phyloP scores from a whole-genome alignment of 1,140 invertebrate genomes.

The Ostrea edulis region DNA sequence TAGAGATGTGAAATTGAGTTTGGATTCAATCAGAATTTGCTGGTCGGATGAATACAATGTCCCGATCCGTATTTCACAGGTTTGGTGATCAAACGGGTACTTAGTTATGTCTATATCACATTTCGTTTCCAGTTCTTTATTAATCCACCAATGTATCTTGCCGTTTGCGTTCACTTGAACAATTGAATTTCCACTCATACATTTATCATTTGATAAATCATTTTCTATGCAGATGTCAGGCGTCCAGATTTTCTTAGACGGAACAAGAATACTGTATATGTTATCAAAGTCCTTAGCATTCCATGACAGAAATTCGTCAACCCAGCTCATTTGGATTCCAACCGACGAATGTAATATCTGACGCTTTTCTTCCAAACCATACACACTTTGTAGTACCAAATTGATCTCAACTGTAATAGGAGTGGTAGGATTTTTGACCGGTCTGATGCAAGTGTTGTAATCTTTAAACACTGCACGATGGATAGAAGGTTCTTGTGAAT shows the following conservation, averaged over 20 bases:
- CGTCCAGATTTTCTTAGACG: constrained; percentile 19
- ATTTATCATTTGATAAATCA: constrained; percentile 32
- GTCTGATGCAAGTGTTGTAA: background rate
- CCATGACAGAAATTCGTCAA: constrained; percentile 35
- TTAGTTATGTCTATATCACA: constrained; percentile 33
- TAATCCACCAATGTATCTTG: background rate
- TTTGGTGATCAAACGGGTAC: constrained; percentile 49
- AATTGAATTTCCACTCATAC: background rate
- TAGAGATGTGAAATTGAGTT: background rate
- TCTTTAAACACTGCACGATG: background rate
- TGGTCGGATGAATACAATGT: constrained; percentile 39
- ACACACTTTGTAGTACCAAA: background rate
- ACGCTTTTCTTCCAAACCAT: background rate
- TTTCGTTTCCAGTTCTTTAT: background rate
- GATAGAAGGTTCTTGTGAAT: background rate
- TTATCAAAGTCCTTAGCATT: background rate
- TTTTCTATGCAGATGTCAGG: constrained; percentile 40
- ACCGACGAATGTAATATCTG: background rate
- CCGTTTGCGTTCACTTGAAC: constrained; percentile 26
- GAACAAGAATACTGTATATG: background rate
- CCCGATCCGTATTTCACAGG: constrained; percentile 43
- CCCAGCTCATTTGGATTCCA: constrained; percentile 16
- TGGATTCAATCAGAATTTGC: background rate
- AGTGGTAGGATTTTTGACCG: background rate
- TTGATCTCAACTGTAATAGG: constrained; percentile 9